These are phyloP conservation scores for Andricus curvator DNA, from an alignment of 2,888 invertebrate genomes.

Conservation along the genomic window DNA sequence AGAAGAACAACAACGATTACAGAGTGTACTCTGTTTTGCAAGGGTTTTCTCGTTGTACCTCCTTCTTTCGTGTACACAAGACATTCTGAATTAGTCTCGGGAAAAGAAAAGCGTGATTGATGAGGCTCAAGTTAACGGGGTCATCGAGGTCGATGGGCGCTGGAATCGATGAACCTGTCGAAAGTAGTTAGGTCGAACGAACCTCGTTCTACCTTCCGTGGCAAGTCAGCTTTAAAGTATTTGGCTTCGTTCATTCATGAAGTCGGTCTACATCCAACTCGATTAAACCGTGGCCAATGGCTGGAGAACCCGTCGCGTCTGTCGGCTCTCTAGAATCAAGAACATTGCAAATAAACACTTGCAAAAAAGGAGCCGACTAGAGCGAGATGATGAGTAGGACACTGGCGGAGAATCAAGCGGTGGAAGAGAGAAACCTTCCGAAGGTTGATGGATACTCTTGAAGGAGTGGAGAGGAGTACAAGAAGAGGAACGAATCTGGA, in stretches of 20 bases:
- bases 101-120: conserved; percentile 47
- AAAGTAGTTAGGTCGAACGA: conserved; percentile 53
- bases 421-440: not conserved
- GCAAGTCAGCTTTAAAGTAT: conserved; percentile 45
- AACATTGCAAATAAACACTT: conserved; percentile 30
- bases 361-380: conserved; percentile 17
- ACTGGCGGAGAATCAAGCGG: conserved; percentile 7
- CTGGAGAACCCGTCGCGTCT: conserved; percentile 29
- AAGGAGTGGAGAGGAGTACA: conserved; percentile 44
- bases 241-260: conserved; percentile 46
- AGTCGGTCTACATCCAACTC: conserved; percentile 45
- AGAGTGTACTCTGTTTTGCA: not conserved
- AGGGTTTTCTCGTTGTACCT: not conserved
- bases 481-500: conserved; percentile 40
- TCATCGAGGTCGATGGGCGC: conserved; percentile 49
- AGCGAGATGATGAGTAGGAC: conserved; percentile 40
- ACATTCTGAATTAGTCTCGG: not conserved
- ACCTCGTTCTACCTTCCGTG: conserved; percentile 28
- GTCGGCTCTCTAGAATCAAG: conserved; percentile 28
- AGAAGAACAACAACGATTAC: too few species aligned
- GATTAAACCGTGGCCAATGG: conserved; percentile 31
- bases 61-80: not conserved
- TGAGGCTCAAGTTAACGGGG: conserved; percentile 56
- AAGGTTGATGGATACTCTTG: conserved; percentile 13
- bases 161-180: conserved; percentile 53